A percentile compares a stretch with the other conserved stretches of the same genome.
phyloP scores from a whole-genome alignment of 2,797 vertebrate genomes.

The Microchirus variegatus region DNA sequence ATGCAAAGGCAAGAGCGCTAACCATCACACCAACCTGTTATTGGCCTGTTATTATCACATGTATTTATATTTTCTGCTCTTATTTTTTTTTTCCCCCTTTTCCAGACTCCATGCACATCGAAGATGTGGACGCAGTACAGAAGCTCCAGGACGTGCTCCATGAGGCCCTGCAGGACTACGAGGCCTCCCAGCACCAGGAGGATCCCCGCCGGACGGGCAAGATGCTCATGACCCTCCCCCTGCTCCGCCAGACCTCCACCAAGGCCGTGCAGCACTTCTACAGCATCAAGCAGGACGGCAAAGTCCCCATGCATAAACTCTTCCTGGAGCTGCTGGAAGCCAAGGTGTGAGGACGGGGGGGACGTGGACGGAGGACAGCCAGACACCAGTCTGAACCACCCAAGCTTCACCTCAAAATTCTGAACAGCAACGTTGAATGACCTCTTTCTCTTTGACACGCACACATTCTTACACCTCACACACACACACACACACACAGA shows the following conservation, averaged over 20 bases:
- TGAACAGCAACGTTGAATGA: conserved; percentile 71
- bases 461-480: conserved; percentile 19
- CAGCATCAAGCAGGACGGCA: conserved; percentile 99
- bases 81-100: neutral
- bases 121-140: conserved; percentile 97
- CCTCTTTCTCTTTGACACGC: conserved; percentile 70
- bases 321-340: conserved; percentile 99
- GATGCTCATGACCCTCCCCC: conserved; percentile 97
- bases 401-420: conserved; percentile 51
- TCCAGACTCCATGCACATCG: conserved; percentile 99
- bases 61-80: neutral
- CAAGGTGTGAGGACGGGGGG: conserved; percentile 89
- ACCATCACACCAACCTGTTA: too few species aligned
- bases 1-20: too few species aligned
- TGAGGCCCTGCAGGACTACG: conserved; percentile 98
- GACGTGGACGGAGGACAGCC: conserved; percentile 46
- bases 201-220: conserved; percentile 97
- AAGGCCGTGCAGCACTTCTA: conserved; percentile 99
- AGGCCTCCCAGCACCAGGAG: conserved; percentile 94
- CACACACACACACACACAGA: conserved; percentile 30
- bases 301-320: conserved; percentile 99
- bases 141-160: conserved; percentile 99
- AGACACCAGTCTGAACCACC: conserved; percentile 40
- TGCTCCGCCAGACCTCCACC: conserved; percentile 97
- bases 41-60: too few species aligned